Evolutionary conservation across 2,888 invertebrate species (phyloP).

Genomic region (Spisula solida): DNA sequence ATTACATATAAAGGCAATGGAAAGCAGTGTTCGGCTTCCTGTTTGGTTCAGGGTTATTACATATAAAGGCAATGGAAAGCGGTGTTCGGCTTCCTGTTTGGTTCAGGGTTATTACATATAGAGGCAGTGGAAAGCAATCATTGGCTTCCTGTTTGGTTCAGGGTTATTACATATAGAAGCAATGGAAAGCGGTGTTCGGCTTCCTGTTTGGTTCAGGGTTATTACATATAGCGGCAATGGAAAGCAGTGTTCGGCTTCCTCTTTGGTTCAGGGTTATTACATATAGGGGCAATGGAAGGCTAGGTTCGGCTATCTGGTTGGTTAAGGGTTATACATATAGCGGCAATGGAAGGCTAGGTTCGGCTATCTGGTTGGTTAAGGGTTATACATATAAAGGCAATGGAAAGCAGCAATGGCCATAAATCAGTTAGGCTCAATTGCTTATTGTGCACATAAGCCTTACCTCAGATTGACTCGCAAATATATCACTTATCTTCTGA

Average conservation of each 20-base stretch:
- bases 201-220: not conserved
- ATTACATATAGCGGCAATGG: not conserved
- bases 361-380: not conserved
- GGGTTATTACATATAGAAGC: not conserved
- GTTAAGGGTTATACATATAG: constrained; percentile 5
- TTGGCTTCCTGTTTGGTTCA: not conserved
- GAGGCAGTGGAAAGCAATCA: not conserved
- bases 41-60: not conserved
- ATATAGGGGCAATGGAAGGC: not conserved
- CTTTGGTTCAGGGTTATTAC: not conserved
- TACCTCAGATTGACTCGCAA: not conserved
- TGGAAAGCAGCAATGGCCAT: not conserved
- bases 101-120: constrained; percentile 7
- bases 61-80: not conserved
- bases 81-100: not conserved
- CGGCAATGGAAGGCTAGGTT: not conserved
- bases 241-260: not conserved
- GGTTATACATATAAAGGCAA: not conserved
- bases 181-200: too few species aligned
- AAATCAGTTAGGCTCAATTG: not conserved
- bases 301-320: not conserved
- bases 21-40: not conserved
- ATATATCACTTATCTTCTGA: not conserved
- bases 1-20: not conserved
- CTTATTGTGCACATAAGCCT: not conserved